Conservation (phyloP, 2,888 invertebrate species). For the Zonitis immaculata region DNA sequence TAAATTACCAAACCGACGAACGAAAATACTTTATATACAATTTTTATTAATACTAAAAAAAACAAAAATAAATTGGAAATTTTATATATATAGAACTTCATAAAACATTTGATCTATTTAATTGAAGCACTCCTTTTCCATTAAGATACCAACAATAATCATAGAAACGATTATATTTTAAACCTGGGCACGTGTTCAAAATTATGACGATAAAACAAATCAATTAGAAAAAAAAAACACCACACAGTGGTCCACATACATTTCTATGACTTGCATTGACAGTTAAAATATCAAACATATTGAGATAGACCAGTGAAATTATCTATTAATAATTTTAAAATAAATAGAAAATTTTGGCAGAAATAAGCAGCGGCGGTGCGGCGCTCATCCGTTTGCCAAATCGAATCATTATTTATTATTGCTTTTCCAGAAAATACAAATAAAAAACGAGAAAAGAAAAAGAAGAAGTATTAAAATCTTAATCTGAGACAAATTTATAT, state of each 20-base stretch:
- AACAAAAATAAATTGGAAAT: neutral
- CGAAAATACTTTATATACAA: neutral
- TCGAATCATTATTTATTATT: too few relatives aligned
- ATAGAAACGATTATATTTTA: neutral
- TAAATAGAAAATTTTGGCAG: neutral
- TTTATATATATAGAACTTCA: neutral
- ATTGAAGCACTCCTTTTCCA: constrained; percentile 1
- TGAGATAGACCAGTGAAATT: neutral
- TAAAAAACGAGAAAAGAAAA: too few relatives aligned
- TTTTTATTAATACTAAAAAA: too few relatives aligned
- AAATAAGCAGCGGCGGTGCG: too few relatives aligned
- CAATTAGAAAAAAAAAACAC: neutral
- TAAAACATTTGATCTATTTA: neutral
- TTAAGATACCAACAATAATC: neutral
- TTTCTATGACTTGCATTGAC: neutral
- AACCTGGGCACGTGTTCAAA: neutral
- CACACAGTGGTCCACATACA: neutral
- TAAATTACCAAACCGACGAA: neutral
- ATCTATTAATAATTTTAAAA: neutral
- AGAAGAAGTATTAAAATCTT: too few relatives aligned
- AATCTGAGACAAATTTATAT: too few relatives aligned
- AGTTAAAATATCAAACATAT: constrained; percentile 1
- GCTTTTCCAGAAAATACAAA: too few relatives aligned
- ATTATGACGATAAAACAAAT: neutral
- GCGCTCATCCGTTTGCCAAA: too few relatives aligned